Evolutionary conservation across 2,888 invertebrate species (phyloP), one percentile per base, ranked within the genome.

Genomic region (Polyommatus icarus): DNA sequence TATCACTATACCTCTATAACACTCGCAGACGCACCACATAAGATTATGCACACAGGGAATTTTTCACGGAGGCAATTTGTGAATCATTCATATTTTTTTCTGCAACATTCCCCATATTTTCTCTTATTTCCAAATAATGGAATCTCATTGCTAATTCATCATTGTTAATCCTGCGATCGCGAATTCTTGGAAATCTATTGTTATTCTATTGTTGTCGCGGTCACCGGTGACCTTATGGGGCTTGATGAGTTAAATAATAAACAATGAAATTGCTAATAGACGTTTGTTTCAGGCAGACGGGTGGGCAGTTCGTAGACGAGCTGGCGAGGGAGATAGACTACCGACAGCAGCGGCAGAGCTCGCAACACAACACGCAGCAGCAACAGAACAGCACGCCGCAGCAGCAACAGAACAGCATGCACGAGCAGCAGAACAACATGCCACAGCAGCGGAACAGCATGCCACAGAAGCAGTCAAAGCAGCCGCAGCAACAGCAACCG

Each of bases 271-370:
- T 78, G 79, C 61, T 79, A 79, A 79, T 77, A 71, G n/a, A 36
- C 36, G 85, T 82, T 89, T 91, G 81, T 82, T 91, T 86, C 89
- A 92, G 93, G 88, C 93, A 92, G 91, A 89, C 91, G 88, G 92
- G 91, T 84, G 92, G 93, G 92, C 89, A 91, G 88, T 90, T 92
- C 85, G 90, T 91, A 90, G 92, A 92, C 76, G 93, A 93, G 78
- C 84, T 93, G 77, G 84, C 89, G 0, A 85, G 88, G 1, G 92
- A 93, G 83, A 84, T 94, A 80, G 92, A 92, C 82, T 82, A 83
- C 75, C 79, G 84, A 54, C 83, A 84, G 77, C 88, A 90, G 81
- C 87, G 89, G 80, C 86, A 88, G 46, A 75, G 24, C 67, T 29
- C 67, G 24, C 73, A 46, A 8, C 46, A 77, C 72, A 75, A 50